Evolutionary conservation across 2,797 vertebrate genomes (phyloP).

Genomic region (Chaetodon trifasciatus): DNA sequence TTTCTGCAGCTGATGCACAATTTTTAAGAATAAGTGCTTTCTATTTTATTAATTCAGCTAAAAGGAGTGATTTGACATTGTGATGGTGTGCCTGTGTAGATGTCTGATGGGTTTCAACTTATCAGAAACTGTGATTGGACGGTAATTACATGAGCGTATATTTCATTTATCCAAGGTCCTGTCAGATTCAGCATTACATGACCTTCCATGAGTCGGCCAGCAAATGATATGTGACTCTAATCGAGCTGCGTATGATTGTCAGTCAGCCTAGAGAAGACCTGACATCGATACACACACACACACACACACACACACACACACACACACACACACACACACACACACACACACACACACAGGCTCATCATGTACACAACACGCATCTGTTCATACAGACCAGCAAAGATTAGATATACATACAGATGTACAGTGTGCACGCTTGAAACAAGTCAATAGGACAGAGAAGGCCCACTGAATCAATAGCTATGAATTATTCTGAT

Average conservation of each 20-base stretch:
- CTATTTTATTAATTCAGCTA: not conserved
- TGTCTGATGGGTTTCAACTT: constrained; percentile 3
- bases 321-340: not conserved
- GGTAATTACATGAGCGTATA: constrained; percentile 18
- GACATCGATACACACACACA: constrained; percentile 16
- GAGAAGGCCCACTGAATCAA: constrained; percentile 24
- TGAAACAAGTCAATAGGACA: constrained; percentile 23
- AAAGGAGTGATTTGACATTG: not conserved
- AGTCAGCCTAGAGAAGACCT: constrained; percentile 17
- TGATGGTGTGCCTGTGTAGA: not conserved
- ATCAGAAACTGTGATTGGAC: constrained; percentile 21
- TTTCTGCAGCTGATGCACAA: not conserved
- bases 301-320: constrained; percentile 8
- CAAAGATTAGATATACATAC: not conserved
- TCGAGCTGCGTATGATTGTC: constrained; percentile 45
- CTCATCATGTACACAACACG: not conserved
- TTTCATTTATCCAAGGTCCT: constrained; percentile 44
- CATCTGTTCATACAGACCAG: constrained; percentile 18
- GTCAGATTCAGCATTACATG: constrained; percentile 24
- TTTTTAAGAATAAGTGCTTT: not conserved
- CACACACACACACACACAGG: not conserved
- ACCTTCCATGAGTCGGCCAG: constrained; percentile 43
- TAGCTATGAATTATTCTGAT: constrained; percentile 52
- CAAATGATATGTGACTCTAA: constrained; percentile 40
- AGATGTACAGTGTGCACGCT: not conserved